phyloP scores from a whole-genome alignment of 2,888 invertebrate genomes.

The Hetaerina titia region DNA sequence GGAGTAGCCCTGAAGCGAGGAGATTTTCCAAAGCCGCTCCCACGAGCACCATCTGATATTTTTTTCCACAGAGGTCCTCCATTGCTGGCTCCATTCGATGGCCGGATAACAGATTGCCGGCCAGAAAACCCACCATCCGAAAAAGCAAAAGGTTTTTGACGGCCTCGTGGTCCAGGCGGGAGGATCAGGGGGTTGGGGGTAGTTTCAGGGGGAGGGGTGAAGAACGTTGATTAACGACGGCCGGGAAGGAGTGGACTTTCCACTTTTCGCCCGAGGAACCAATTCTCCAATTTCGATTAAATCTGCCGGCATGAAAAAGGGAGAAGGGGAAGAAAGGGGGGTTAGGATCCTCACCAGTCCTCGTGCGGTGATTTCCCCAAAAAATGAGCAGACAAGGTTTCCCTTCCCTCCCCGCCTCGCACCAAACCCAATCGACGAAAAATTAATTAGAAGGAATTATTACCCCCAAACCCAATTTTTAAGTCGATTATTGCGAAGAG shows the following conservation, averaged over 20 bases:
- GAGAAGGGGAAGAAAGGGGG: background rate
- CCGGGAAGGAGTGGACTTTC: background rate
- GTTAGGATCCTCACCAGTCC: background rate
- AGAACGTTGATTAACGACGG: background rate
- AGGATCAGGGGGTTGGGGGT: no score
- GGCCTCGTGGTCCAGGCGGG: background rate
- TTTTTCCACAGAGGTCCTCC: background rate
- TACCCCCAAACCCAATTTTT: slow-evolving; percentile 53
- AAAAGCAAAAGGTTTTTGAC: background rate
- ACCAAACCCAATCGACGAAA: background rate
- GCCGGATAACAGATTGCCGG: background rate
- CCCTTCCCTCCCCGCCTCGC: background rate
- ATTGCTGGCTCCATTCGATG: background rate
- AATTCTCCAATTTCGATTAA: background rate
- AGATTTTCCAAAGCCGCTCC: background rate
- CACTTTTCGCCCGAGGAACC: background rate
- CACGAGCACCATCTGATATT: background rate
- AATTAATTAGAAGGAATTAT: slow-evolving; percentile 53
- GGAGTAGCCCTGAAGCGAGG: background rate
- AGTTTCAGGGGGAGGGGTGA: background rate
- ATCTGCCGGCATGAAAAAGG: slow-evolving; percentile 17
- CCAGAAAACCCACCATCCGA: background rate
- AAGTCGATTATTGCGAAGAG: slow-evolving; percentile 55
- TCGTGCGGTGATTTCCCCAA: background rate
- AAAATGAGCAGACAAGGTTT: slow-evolving; percentile 17